Conservation (phyloP, 2,797 vertebrate species). For the Crenichthys baileyi region DNA sequence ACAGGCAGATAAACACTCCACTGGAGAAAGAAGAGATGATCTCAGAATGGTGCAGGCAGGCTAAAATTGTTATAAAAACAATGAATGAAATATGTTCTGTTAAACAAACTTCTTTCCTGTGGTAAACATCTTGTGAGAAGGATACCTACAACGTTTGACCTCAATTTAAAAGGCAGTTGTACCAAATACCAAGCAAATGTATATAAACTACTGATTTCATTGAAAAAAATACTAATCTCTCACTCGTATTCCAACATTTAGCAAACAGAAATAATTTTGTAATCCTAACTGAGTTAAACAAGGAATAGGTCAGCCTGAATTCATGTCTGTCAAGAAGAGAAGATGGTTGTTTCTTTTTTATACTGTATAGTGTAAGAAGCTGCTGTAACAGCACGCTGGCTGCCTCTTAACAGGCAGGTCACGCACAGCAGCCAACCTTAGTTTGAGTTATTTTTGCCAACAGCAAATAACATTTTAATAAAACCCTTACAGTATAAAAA, state of each 20-base stretch:
- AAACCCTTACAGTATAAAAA: neutral
- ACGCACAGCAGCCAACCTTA: neutral
- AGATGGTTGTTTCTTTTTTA: too few species aligned
- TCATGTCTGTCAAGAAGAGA: neutral
- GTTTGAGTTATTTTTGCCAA: neutral
- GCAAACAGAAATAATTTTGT: neutral
- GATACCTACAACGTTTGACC: neutral
- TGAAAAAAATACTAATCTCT: neutral
- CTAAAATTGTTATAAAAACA: too few species aligned
- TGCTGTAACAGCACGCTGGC: neutral
- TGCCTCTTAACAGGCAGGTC: neutral
- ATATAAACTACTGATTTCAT: too few species aligned
- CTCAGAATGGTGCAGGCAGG: too few species aligned
- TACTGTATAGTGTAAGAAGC: too few species aligned
- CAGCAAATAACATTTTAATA: slow-evolving; percentile 4
- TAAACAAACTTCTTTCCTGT: too few species aligned
- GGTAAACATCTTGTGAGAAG: neutral
- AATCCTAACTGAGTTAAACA: neutral
- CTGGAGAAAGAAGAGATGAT: too few species aligned
- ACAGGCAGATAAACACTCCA: too few species aligned
- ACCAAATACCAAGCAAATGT: neutral
- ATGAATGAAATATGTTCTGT: too few species aligned
- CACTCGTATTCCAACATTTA: neutral
- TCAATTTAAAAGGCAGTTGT: neutral
- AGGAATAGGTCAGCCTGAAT: neutral